Percentiles rank a stretch among this genome's conserved stretches.
These are phyloP conservation scores for Amblyjoppa fuscipennis DNA, from an alignment of 2,888 invertebrate genomes.

Conservation along the genomic window DNA sequence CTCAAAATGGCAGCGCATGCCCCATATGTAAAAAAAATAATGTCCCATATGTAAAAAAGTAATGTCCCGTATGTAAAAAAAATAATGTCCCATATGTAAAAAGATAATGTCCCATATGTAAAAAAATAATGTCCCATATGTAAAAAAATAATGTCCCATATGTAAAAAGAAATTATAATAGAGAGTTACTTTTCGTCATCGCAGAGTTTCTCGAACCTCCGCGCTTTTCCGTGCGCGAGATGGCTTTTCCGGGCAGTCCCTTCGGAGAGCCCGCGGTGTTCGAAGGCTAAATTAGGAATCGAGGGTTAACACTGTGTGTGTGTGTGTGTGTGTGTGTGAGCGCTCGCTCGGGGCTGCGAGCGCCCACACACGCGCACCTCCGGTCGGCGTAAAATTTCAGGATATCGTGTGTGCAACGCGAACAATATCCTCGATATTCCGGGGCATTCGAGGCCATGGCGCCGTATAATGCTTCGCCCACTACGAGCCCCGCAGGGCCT, in stretches of 20 bases:
- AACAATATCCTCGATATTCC: conserved; percentile 72
- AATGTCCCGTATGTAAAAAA: no score
- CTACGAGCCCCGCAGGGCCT: conserved; percentile 70
- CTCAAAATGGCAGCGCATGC: no score
- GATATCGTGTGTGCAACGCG: conserved; percentile 59
- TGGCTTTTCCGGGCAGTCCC: conserved; percentile 22
- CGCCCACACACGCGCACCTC: conserved; percentile 39
- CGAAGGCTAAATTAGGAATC: conserved; percentile 62
- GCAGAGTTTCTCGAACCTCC: not conserved
- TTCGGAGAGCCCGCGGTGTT: conserved; percentile 1
- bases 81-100: no score
- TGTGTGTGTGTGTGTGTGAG: conserved; percentile 23
- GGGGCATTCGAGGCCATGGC: conserved; percentile 64
- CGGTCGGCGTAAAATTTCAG: conserved; percentile 71
- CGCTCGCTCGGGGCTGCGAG: conserved; percentile 4
- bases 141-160: no score
- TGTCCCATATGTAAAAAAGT: no score
- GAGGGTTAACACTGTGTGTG: not conserved
- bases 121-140: no score
- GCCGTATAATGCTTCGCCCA: conserved; percentile 41
- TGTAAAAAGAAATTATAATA: no score
- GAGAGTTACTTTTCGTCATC: conserved; percentile 29
- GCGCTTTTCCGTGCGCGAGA: conserved; percentile 12
- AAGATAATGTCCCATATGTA: no score
- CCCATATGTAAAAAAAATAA: no score